Conservation (phyloP, 2,888 invertebrate genomes). For the Dascillus cervinus region DNA sequence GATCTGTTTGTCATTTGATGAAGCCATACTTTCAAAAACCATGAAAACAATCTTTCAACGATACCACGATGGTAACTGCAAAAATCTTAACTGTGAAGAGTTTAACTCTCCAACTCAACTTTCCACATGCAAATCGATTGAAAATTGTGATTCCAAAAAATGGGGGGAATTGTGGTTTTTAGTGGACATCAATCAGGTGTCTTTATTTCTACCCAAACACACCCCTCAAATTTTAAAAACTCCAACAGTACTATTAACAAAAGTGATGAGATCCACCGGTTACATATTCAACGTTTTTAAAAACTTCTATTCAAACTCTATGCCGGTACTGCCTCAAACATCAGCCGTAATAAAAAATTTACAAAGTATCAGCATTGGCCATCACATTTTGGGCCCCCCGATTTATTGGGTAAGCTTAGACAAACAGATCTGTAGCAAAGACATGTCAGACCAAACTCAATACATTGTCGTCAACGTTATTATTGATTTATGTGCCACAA, state of each 20-base stretch:
- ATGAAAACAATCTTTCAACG: constrained; percentile 25
- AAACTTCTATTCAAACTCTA: constrained; percentile 31
- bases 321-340: constrained; percentile 24
- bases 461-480: constrained; percentile 28
- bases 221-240: constrained; percentile 31
- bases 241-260: constrained; percentile 29
- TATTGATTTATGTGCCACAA: constrained; percentile 34
- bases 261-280: constrained; percentile 35
- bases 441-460: too few species aligned
- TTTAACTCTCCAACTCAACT: neutral
- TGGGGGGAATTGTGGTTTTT: constrained; percentile 39
- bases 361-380: constrained; percentile 27
- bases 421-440: constrained; percentile 7
- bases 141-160: constrained; percentile 16
- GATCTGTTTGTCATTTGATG: constrained; percentile 32
- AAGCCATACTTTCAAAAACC: constrained; percentile 28
- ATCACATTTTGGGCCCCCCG: constrained; percentile 32
- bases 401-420: constrained; percentile 32
- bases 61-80: constrained; percentile 31
- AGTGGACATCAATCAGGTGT: constrained; percentile 38
- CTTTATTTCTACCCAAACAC: constrained; percentile 34
- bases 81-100: constrained; percentile 2
- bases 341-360: constrained; percentile 23
- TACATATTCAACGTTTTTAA: constrained; percentile 34
- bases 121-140: constrained; percentile 12